Percentiles rank a stretch among this genome's conserved stretches.
Conservation (phyloP, 1,140 invertebrate species). For the Acromyrmex heyeri region DNA sequence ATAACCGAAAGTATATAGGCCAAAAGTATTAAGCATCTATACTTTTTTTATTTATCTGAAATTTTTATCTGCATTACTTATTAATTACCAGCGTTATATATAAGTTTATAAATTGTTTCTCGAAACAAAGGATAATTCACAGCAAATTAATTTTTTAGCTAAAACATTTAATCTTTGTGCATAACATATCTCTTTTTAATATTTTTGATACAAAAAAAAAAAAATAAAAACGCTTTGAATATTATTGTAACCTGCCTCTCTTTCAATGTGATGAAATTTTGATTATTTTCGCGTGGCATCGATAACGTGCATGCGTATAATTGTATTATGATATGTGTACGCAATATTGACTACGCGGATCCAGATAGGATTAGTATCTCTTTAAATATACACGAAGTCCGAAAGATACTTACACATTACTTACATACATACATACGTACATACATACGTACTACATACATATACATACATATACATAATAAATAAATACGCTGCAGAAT, state of each 20-base stretch:
- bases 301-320: slow-evolving; percentile 55
- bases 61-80: too few relatives aligned
- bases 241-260: not conserved
- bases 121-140: too few relatives aligned
- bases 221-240: not conserved
- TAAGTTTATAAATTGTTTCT: too few relatives aligned
- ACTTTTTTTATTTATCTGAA: too few relatives aligned
- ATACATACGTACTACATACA: not conserved
- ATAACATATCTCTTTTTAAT: not conserved
- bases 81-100: too few relatives aligned
- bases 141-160: too few relatives aligned
- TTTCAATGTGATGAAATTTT: not conserved
- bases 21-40: too few relatives aligned
- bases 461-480: too few relatives aligned
- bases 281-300: not conserved
- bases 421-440: too few relatives aligned
- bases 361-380: slow-evolving; percentile 52
- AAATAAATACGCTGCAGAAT: not conserved
- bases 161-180: not conserved
- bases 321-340: slow-evolving; percentile 70
- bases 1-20: too few relatives aligned
- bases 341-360: slow-evolving; percentile 77
- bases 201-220: not conserved
- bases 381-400: slow-evolving; percentile 15
- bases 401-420: not conserved